A percentile compares a stretch with the other conserved stretches of the same genome.
These are phyloP conservation scores for Spilarctia lutea DNA, from an alignment of 2,888 invertebrate species.

Conservation along the genomic window DNA sequence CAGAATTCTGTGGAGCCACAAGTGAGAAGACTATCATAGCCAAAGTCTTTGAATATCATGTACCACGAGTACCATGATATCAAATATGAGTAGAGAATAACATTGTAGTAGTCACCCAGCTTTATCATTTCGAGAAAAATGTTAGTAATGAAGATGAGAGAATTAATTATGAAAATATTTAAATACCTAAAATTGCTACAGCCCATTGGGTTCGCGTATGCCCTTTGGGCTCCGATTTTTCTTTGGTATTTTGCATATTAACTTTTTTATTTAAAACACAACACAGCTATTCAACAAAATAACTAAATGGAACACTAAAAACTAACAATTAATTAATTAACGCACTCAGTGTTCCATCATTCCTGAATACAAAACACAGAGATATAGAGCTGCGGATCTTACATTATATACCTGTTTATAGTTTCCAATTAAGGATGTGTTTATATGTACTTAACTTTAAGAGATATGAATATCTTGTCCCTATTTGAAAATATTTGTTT, in stretches of 20 bases:
- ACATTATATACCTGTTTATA: background rate
- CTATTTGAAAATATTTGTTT: background rate
- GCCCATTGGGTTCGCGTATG: conserved; percentile 53
- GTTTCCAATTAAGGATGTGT: background rate
- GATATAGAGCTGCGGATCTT: background rate
- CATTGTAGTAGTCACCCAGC: background rate
- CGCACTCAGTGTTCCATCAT: background rate
- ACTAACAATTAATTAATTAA: background rate
- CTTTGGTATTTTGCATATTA: background rate
- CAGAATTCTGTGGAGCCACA: background rate
- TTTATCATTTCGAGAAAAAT: background rate
- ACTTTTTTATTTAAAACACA: background rate
- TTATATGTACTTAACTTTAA: background rate
- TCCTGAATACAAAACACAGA: background rate
- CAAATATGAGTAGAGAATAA: background rate
- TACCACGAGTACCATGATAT: background rate
- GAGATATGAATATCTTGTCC: background rate
- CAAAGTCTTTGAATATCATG: background rate
- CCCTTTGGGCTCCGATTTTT: conserved; percentile 22
- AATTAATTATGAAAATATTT: background rate
- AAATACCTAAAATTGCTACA: conserved; percentile 47
- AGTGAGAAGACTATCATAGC: background rate
- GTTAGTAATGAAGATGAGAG: background rate
- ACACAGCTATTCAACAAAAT: background rate
- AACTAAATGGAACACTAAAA: background rate